Evolutionary conservation across 2,888 invertebrate species (phyloP).

Genomic region (Clanis bilineata): DNA sequence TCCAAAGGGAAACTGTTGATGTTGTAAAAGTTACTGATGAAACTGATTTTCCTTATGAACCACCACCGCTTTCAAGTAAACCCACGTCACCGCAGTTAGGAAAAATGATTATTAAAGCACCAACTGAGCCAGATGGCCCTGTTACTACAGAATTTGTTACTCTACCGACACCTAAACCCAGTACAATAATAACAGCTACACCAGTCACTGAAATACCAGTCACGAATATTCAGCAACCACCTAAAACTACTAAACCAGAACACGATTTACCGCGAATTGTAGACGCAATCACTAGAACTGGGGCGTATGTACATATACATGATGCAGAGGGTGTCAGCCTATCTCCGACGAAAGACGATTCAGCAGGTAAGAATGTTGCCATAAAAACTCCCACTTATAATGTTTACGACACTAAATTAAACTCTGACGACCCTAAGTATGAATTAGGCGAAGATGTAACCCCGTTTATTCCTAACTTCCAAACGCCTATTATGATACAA

Average conservation of each 20-base stretch:
- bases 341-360: constrained; percentile 83
- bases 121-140: constrained; percentile 66
- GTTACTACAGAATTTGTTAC: constrained; percentile 81
- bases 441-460: constrained; percentile 55
- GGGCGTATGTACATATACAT: constrained; percentile 88
- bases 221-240: constrained; percentile 45
- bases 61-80: constrained; percentile 62
- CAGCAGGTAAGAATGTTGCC: constrained; percentile 85
- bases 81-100: constrained; percentile 85
- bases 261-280: constrained; percentile 69
- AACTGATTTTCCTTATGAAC: constrained; percentile 73
- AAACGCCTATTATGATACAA: constrained; percentile 71
- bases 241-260: constrained; percentile 51
- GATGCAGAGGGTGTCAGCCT: constrained; percentile 83
- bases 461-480: constrained; percentile 75
- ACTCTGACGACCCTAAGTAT: constrained; percentile 45
- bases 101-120: constrained; percentile 84
- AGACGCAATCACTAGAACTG: constrained; percentile 77
- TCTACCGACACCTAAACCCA: constrained; percentile 80
- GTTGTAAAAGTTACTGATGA: constrained; percentile 67
- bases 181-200: constrained; percentile 84
- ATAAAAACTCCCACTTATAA: constrained; percentile 49
- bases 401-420: constrained; percentile 43
- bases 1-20: constrained; percentile 68
- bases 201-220: constrained; percentile 63